phyloP scores from a whole-genome alignment of 1,140 invertebrate genomes.

The Trachymyrmex septentrionalis region DNA sequence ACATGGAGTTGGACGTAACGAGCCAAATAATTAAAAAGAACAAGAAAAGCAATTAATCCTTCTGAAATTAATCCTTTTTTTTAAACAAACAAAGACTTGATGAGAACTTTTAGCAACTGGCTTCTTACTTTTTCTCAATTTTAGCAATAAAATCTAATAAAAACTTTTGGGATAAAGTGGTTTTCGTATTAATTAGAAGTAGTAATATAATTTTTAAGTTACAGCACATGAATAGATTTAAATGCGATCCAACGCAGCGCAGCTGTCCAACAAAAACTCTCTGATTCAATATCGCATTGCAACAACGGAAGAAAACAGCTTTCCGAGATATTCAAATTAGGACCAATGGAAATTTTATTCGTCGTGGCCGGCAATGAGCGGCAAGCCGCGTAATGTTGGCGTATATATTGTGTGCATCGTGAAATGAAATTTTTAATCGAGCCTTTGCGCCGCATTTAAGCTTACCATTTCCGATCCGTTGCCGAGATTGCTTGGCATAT shows the following conservation, averaged over 20 bases:
- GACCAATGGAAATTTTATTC: slow-evolving; percentile 56
- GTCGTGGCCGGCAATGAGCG: slow-evolving; percentile 3
- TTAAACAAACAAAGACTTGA: background rate
- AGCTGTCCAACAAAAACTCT: slow-evolving; percentile 22
- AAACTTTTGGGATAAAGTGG: slow-evolving; percentile 9
- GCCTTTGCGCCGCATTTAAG: slow-evolving; percentile 16
- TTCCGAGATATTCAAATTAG: slow-evolving; percentile 54
- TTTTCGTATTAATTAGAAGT: slow-evolving; percentile 24
- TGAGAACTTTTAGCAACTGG: background rate
- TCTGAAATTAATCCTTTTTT: slow-evolving; percentile 21
- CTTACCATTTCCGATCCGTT: background rate
- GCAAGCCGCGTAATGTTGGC: slow-evolving; percentile 44
- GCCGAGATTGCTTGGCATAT: slow-evolving; percentile 14
- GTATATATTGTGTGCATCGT: slow-evolving; percentile 41
- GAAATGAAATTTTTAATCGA: slow-evolving; percentile 62
- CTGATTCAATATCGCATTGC: slow-evolving; percentile 25
- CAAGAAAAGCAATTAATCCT: slow-evolving; percentile 17
- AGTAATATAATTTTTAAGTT: slow-evolving; percentile 21
- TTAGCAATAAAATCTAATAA: slow-evolving; percentile 30
- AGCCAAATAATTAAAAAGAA: slow-evolving; percentile 29
- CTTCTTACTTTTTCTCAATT: slow-evolving; percentile 22
- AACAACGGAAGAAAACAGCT: slow-evolving; percentile 38
- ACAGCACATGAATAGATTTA: slow-evolving; percentile 22
- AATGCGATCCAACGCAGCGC: background rate
- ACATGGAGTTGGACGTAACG: background rate